Evolutionary conservation across 1,140 invertebrate genomes (phyloP), one percentile per base, ranked within the genome.

Genomic region (Zophobas morio): DNA sequence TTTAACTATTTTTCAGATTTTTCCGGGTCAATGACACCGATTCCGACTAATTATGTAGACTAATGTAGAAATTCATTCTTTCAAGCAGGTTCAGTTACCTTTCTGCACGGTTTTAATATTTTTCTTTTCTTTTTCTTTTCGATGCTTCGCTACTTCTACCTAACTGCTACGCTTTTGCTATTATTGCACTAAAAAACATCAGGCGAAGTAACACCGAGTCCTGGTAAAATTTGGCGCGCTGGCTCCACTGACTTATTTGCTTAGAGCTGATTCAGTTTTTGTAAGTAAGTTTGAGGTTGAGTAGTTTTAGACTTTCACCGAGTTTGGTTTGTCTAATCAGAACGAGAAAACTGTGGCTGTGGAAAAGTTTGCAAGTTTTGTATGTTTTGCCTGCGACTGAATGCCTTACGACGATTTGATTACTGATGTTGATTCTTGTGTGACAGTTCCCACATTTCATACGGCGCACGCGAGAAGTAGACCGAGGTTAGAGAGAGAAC

Each of bases 1-100:
- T 81, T 79, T 75, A 6, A 66, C 39, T 49, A 66, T 80, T 81
- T 85, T 86, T 82, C 85, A 86, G 85, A 86, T 84, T 86, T 85
- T 83, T 79, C 85, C 74, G 85, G 85, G 74, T 86, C 85, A 77
- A 85, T 85, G 82, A 86, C 82, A 57, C 84, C 85, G 60, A 85
- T 85, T 63, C 81, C 85, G 60, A 63, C 80, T 73, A 82, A 81
- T 71, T 81, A 82, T 83, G 83, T 56, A 74, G 42, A 74, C 39
- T 57, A 80, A 77, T 76, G 54, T 73, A 76, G 53, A 82, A 78
- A 71, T 74, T 66, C 51, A 75, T 54, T 70, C 70, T 78, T 78
- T 53, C 40, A 71, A 76, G 60, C 81, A 84, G 83, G 82, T 85
- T 84, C 76, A 83, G 81, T 83, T 79, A 37, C 75, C 34, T 42